Conservation (phyloP, 2,888 invertebrate species). For the Ametastegia equiseti region DNA sequence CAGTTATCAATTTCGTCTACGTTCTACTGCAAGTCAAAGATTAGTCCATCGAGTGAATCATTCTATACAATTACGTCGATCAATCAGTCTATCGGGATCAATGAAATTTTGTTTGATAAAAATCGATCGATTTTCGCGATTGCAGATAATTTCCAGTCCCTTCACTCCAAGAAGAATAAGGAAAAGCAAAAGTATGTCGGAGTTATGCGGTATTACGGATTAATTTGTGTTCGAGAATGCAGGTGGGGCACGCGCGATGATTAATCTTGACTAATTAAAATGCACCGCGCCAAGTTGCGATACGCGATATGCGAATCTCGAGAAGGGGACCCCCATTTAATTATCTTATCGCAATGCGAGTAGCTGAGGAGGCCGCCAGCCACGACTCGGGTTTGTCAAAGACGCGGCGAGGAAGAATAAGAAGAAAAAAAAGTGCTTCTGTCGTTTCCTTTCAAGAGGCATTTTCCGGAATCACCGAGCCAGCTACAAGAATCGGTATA, state of each 20-base stretch:
- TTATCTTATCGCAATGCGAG: constrained; percentile 37
- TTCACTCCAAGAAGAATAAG: too few species aligned
- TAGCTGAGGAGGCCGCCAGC: constrained; percentile 4
- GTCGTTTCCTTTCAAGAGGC: constrained; percentile 24
- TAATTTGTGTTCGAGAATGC: neutral
- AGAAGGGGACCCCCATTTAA: neutral
- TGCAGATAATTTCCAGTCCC: too few species aligned
- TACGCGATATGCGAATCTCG: too few species aligned
- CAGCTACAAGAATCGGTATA: too few species aligned
- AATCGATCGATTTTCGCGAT: too few species aligned
- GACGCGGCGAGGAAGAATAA: neutral
- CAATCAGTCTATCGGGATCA: too few species aligned
- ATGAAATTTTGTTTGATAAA: too few species aligned
- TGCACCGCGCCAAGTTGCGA: constrained; percentile 36
- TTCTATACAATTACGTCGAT: too few species aligned
- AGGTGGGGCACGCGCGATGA: neutral
- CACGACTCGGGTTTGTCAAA: neutral
- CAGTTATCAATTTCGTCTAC: neutral
- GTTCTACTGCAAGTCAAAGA: too few species aligned
- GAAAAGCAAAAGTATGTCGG: too few species aligned
- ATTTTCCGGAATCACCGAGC: constrained; percentile 20
- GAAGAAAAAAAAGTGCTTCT: neutral
- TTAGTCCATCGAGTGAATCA: too few species aligned
- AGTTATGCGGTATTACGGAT: too few species aligned
- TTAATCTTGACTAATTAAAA: constrained; percentile 37